A percentile compares a stretch with the other conserved stretches of the same genome.
Conservation (phyloP, 2,797 vertebrate genomes). For the Carapus acus region DNA sequence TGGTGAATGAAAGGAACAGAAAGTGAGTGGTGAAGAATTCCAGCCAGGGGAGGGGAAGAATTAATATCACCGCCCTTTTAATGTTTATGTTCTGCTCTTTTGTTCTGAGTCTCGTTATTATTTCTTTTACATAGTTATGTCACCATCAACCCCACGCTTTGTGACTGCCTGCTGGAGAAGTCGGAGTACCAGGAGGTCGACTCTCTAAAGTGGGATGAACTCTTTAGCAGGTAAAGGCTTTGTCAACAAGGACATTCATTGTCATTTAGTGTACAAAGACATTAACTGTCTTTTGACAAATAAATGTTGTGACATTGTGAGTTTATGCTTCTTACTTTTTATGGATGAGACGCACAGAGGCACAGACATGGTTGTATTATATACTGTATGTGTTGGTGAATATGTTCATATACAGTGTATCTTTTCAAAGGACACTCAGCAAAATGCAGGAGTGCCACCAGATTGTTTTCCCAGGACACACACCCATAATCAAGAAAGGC, state of each 20-base stretch:
- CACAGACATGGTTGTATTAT: too few species aligned
- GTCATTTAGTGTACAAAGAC: too few species aligned
- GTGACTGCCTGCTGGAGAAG: constrained; percentile 90
- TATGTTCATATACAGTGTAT: too few species aligned
- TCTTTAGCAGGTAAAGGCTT: constrained; percentile 82
- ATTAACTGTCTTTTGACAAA: too few species aligned
- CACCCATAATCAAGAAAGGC: constrained; percentile 82
- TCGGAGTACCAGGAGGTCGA: constrained; percentile 81
- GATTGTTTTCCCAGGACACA: constrained; percentile 79
- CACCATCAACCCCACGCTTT: constrained; percentile 80
- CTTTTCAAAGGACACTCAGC: constrained; percentile 76
- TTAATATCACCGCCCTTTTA: too few species aligned
- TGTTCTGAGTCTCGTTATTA: background rate
- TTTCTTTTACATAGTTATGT: constrained; percentile 74
- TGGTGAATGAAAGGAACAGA: constrained; percentile 86
- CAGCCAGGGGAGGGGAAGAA: too few species aligned
- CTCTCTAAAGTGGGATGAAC: constrained; percentile 87
- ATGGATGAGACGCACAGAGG: too few species aligned
- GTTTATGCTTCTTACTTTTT: too few species aligned
- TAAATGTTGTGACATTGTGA: too few species aligned
- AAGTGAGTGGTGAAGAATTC: constrained; percentile 72
- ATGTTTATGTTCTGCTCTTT: too few species aligned
- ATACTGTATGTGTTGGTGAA: too few species aligned
- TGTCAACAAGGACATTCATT: too few species aligned
- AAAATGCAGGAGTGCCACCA: constrained; percentile 84